Percentiles rank a stretch among this genome's conserved stretches.
Evolutionary conservation across 2,797 vertebrate genomes (phyloP).

Genomic region (Anabas testudineus): DNA sequence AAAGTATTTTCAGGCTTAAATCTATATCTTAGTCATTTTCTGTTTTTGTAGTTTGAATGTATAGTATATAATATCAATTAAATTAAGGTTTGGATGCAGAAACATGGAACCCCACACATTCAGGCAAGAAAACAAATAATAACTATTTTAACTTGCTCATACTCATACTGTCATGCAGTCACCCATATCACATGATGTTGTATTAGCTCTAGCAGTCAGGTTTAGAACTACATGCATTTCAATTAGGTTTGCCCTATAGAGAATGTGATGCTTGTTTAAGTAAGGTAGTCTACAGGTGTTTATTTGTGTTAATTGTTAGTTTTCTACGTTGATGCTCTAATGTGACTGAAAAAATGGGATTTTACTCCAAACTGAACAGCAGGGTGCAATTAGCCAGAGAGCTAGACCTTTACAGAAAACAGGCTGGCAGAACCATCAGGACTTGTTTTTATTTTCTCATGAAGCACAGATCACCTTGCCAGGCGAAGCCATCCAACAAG

Average conservation of each 20-base stretch:
- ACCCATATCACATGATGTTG: neutral
- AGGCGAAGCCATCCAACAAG: slow-evolving; percentile 22
- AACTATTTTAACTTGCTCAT: no score
- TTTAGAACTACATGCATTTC: neutral
- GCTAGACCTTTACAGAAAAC: slow-evolving; percentile 1
- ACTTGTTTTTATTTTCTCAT: neutral
- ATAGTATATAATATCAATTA: no score
- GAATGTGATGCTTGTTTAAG: neutral
- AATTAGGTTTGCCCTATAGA: neutral
- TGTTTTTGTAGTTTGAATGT: no score
- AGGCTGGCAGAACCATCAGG: neutral
- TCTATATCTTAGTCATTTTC: no score
- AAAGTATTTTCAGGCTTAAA: no score
- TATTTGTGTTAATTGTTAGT: neutral
- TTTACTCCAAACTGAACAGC: neutral
- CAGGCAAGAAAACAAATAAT: no score
- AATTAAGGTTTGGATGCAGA: no score
- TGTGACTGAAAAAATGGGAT: no score
- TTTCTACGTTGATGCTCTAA: neutral
- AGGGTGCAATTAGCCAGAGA: neutral
- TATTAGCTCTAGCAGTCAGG: neutral
- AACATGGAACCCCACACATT: no score
- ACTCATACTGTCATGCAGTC: neutral
- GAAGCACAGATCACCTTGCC: slow-evolving; percentile 23
- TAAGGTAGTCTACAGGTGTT: neutral